phyloP scores from a whole-genome alignment of 2,888 invertebrate species.

The Drosophila meridionalis region DNA sequence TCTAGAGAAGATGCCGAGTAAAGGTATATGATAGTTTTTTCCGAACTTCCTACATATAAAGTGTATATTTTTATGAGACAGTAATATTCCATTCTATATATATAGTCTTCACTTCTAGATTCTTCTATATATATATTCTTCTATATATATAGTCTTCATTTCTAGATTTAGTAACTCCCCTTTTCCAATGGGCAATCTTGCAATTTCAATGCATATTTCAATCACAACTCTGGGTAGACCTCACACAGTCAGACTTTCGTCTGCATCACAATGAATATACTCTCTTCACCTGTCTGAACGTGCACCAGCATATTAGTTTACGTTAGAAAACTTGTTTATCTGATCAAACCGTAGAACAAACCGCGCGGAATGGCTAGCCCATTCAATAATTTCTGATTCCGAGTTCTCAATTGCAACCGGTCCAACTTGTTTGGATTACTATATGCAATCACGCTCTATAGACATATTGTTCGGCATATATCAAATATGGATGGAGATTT shows the following conservation, averaged over 20 bases:
- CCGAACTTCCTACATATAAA: no score
- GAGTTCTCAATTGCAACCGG: slow-evolving; percentile 56
- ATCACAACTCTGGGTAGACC: not conserved
- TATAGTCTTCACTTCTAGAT: no score
- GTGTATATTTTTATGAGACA: not conserved
- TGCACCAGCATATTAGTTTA: not conserved
- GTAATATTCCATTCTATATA: no score
- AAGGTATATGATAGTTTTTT: not conserved
- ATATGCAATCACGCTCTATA: slow-evolving; percentile 20
- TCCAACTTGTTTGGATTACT: slow-evolving; percentile 51
- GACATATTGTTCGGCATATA: slow-evolving; percentile 29
- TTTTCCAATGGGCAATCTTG: not conserved
- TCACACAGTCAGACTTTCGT: not conserved
- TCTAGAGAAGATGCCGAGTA: not conserved
- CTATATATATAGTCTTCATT: no score
- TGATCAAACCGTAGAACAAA: slow-evolving; percentile 36
- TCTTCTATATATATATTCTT: no score
- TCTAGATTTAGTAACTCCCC: not conserved
- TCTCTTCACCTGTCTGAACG: not conserved
- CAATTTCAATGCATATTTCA: not conserved
- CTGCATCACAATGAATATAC: slow-evolving; percentile 1
- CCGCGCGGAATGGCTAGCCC: slow-evolving; percentile 46
- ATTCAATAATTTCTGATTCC: slow-evolving; percentile 46
- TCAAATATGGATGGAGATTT: slow-evolving; percentile 35
- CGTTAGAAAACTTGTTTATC: slow-evolving; percentile 42